Evolutionary conservation across 2,888 invertebrate genomes (phyloP).

Genomic region (Euproctis similis): DNA sequence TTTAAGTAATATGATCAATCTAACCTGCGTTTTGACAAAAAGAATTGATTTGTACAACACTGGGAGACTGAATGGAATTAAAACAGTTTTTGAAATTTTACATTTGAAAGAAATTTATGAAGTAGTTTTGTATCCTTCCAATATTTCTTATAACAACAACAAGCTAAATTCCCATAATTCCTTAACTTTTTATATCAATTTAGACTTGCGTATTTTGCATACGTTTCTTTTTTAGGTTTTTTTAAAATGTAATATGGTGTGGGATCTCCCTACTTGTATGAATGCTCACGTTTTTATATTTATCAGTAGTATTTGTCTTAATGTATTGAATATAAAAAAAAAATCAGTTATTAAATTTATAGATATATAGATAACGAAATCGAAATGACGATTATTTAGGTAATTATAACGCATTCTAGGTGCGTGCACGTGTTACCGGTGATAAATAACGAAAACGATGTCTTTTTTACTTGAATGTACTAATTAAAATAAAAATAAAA

Average conservation of each 20-base stretch:
- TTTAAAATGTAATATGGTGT: too few relatives aligned
- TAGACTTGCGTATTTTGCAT: too few relatives aligned
- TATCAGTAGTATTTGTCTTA: constrained; percentile 56
- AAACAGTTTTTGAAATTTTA: constrained; percentile 34
- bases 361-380: constrained; percentile 56
- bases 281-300: constrained; percentile 70
- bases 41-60: constrained; percentile 52
- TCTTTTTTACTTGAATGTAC: constrained; percentile 40
- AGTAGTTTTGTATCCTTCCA: too few relatives aligned
- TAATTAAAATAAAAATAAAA: constrained; percentile 46
- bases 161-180: too few relatives aligned
- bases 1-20: too few relatives aligned
- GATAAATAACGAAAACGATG: constrained; percentile 28
- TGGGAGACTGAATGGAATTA: constrained; percentile 44
- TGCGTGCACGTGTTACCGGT: constrained; percentile 60
- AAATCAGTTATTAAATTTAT: constrained; percentile 68
- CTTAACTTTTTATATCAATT: too few relatives aligned
- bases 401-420: constrained; percentile 53
- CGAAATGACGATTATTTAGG: constrained; percentile 42
- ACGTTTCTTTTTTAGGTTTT: too few relatives aligned
- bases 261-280: constrained; percentile 66
- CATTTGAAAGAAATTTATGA: too few relatives aligned
- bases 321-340: constrained; percentile 34
- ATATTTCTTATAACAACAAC: too few relatives aligned
- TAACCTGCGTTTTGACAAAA: too few relatives aligned